phyloP scores from a whole-genome alignment of 2,113 vertebrate genomes.

The Oophaga pumilio region DNA sequence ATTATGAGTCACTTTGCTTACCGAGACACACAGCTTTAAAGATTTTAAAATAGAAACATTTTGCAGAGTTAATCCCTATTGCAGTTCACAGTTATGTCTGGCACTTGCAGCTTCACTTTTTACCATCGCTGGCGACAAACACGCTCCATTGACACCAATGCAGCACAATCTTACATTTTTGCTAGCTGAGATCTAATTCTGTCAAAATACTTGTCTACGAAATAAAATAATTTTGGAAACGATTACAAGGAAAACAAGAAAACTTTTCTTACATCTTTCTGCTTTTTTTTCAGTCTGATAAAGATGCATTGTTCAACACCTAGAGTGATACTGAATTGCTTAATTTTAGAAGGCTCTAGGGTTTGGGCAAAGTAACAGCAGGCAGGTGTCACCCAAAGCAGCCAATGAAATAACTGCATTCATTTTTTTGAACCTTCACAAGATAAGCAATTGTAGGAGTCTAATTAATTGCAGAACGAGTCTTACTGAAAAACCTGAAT shows the following conservation, averaged over 20 bases:
- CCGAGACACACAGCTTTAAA: not conserved
- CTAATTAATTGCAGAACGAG: not conserved
- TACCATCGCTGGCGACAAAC: not conserved
- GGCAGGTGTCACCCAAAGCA: not conserved
- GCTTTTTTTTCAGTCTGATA: not conserved
- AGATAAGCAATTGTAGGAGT: not conserved
- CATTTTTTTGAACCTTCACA: not conserved
- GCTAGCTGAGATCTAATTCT: not conserved
- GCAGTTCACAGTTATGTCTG: not conserved
- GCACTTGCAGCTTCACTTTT: not conserved
- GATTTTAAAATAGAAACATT: not conserved
- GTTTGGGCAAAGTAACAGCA: not conserved
- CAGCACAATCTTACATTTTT: not conserved
- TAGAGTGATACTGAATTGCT: not conserved
- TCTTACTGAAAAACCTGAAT: not conserved
- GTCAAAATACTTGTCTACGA: not conserved
- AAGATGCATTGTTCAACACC: not conserved
- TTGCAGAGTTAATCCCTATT: not conserved
- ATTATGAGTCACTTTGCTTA: not conserved
- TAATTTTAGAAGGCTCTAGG: not conserved
- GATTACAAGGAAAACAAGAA: not conserved
- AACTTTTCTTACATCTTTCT: not conserved
- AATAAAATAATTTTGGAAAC: not conserved
- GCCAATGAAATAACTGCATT: not conserved
- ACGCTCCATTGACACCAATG: not conserved